Conservation (phyloP, 2,888 invertebrate species). For the Frankliniella intonsa region DNA sequence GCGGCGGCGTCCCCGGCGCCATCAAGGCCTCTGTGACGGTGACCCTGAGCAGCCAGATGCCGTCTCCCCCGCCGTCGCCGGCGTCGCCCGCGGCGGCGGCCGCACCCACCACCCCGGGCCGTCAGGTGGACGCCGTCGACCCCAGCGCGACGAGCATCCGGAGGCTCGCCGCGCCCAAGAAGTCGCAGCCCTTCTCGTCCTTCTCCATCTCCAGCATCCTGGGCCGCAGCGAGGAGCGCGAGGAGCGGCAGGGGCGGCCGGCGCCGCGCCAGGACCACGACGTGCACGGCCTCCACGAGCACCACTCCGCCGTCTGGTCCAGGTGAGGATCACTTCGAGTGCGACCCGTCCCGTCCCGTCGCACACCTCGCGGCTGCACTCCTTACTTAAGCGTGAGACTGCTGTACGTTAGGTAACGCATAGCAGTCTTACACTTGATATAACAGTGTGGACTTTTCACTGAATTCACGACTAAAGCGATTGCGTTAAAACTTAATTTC, state of each 20-base stretch:
- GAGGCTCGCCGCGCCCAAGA: not conserved
- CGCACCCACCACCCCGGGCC: not conserved
- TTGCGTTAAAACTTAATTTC: too few relatives aligned
- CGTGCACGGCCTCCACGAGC: not conserved
- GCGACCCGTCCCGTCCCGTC: too few relatives aligned
- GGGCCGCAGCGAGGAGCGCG: not conserved
- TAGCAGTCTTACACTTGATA: too few relatives aligned
- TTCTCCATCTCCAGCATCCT: conserved; percentile 20
- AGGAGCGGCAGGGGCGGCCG: not conserved
- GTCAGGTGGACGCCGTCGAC: not conserved
- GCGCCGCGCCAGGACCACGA: not conserved
- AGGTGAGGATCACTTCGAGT: not conserved
- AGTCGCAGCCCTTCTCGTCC: conserved; percentile 20
- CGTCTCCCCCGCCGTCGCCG: conserved; percentile 2
- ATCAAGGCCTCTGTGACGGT: conserved; percentile 23
- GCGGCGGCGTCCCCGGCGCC: not conserved
- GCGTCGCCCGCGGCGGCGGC: not conserved
- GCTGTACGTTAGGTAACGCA: too few relatives aligned
- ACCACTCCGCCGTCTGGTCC: conserved; percentile 14
- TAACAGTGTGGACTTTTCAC: too few relatives aligned
- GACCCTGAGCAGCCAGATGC: conserved; percentile 12
- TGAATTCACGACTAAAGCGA: too few relatives aligned
- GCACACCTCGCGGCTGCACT: not conserved
- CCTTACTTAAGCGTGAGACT: too few relatives aligned
- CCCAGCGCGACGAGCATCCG: not conserved